A percentile compares a stretch with the other conserved stretches of the same genome.
These are phyloP conservation scores for Trinectes maculatus DNA, from an alignment of 2,113 vertebrate genomes.

Conservation along the genomic window DNA sequence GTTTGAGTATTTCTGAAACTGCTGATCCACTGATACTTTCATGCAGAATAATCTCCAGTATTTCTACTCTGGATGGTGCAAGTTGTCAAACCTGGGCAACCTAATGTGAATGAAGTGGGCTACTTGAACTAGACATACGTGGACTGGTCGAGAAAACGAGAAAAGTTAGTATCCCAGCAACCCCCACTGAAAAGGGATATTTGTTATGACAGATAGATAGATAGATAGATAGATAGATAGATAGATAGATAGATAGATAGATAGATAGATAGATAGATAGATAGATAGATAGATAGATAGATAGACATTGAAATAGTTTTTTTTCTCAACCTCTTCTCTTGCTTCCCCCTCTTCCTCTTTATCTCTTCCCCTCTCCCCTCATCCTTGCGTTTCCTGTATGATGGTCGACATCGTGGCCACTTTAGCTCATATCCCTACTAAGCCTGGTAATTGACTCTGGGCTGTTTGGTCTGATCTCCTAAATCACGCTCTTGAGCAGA, in stretches of 20 bases:
- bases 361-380: conserved; percentile 24
- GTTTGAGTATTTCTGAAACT: background rate
- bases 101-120: conserved; percentile 85
- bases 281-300: too few relatives aligned
- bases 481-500: conserved; percentile 50
- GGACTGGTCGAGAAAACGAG: too few relatives aligned
- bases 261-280: too few relatives aligned
- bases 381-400: conserved; percentile 12
- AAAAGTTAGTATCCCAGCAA: too few relatives aligned
- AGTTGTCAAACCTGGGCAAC: too few relatives aligned
- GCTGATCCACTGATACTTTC: background rate
- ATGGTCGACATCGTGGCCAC: conserved; percentile 47
- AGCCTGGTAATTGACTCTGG: conserved; percentile 68
- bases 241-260: too few relatives aligned
- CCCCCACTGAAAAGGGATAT: too few relatives aligned
- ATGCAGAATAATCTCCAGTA: background rate
- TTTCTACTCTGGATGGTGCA: too few relatives aligned
- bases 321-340: conserved; percentile 10
- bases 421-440: conserved; percentile 51
- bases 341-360: conserved; percentile 6
- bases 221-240: too few relatives aligned
- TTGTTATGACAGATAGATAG: too few relatives aligned
- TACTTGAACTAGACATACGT: too few relatives aligned
- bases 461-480: conserved; percentile 57
- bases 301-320: too few relatives aligned